These are phyloP conservation scores for Crotalus horridus DNA, from an alignment of 2,113 vertebrate species.

Conservation along the genomic window DNA sequence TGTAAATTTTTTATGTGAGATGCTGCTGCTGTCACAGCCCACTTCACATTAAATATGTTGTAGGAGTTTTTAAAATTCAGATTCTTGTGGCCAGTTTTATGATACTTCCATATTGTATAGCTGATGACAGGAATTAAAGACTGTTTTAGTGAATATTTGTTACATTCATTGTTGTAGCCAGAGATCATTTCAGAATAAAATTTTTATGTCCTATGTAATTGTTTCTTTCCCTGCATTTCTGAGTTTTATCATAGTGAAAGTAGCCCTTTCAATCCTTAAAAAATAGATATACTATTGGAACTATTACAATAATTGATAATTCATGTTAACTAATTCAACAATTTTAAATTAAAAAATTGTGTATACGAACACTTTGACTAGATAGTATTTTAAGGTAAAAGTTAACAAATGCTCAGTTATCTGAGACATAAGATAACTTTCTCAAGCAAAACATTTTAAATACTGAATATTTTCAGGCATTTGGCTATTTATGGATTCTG, in stretches of 20 bases:
- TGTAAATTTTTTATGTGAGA: conserved; percentile 80
- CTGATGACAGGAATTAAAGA: conserved; percentile 84
- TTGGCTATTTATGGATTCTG: neutral
- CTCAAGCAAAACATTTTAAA: neutral
- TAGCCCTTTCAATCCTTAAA: conserved; percentile 17
- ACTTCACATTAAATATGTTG: conserved; percentile 79
- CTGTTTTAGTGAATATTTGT: conserved; percentile 97
- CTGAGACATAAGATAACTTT: neutral
- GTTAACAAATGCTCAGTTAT: no score
- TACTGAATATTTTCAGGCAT: neutral
- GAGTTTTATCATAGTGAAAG: neutral
- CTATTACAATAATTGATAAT: neutral
- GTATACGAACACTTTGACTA: neutral
- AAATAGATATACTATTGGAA: neutral
- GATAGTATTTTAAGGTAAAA: neutral
- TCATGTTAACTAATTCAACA: neutral
- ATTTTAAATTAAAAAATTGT: neutral
- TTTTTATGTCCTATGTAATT: conserved; percentile 78
- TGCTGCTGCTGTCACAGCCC: conserved; percentile 82
- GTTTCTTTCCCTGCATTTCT: conserved; percentile 54
- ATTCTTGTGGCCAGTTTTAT: conserved; percentile 89
- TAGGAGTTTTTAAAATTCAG: conserved; percentile 69
- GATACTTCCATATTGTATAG: conserved; percentile 98
- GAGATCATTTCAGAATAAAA: conserved; percentile 89
- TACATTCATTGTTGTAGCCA: conserved; percentile 98